Evolutionary conservation across 2,888 invertebrate genomes (phyloP).

Genomic region (Agrotis ipsilon): DNA sequence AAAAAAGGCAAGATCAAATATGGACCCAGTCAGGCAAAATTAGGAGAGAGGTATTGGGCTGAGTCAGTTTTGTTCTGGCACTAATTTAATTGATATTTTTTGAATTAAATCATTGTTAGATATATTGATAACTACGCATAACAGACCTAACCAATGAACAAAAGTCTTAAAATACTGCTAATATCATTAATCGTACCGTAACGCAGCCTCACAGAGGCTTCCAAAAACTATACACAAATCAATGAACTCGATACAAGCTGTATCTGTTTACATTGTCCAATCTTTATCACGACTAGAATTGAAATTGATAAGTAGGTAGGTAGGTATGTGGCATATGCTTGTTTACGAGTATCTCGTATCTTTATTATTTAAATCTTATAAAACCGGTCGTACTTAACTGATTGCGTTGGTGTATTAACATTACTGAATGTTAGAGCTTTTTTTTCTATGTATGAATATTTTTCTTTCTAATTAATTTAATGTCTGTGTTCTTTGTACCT

Average conservation of each 20-base stretch:
- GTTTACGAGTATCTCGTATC: slow-evolving; percentile 85
- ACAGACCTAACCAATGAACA: neutral
- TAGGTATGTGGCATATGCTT: slow-evolving; percentile 87
- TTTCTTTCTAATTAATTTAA: slow-evolving; percentile 66
- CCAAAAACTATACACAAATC: slow-evolving; percentile 39
- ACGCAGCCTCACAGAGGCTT: slow-evolving; percentile 51
- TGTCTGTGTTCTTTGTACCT: slow-evolving; percentile 52
- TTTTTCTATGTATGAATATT: slow-evolving; percentile 66
- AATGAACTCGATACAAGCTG: slow-evolving; percentile 3
- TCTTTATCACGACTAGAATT: slow-evolving; percentile 82
- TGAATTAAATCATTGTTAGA: no score
- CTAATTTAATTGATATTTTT: no score
- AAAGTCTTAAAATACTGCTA: neutral
- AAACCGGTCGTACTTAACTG: slow-evolving; percentile 83
- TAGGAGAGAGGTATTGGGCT: no score
- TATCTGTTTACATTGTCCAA: slow-evolving; percentile 50
- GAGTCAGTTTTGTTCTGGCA: no score
- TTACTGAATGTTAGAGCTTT: slow-evolving; percentile 63
- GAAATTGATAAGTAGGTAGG: slow-evolving; percentile 83
- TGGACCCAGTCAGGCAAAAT: no score
- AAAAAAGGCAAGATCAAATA: no score
- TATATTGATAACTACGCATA: no score
- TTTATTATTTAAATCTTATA: slow-evolving; percentile 85
- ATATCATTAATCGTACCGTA: neutral
- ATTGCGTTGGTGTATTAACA: slow-evolving; percentile 78